Conservation (phyloP, 2,797 vertebrate species). For the Aphelocoma californica region DNA sequence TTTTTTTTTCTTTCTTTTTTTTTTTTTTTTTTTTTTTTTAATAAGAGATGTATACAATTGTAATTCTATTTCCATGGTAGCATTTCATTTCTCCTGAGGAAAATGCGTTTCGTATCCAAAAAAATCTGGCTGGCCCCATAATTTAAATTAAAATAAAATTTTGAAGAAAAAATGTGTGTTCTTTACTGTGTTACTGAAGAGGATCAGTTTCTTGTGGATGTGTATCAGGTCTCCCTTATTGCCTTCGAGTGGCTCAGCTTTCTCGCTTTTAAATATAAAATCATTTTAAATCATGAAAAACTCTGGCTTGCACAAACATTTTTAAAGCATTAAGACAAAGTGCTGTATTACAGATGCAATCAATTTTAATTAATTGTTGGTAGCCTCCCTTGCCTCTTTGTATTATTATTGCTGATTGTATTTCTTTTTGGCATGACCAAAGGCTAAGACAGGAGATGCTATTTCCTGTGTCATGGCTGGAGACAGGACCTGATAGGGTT, state of each 20-base stretch:
- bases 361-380: not conserved
- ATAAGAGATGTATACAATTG: slow-evolving; percentile 72
- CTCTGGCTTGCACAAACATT: not conserved
- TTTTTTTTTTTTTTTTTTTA: not conserved
- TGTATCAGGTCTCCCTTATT: not conserved
- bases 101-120: slow-evolving; percentile 75
- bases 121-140: slow-evolving; percentile 80
- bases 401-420: not conserved
- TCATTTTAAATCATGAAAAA: not conserved
- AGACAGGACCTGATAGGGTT: not conserved
- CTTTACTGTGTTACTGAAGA: slow-evolving; percentile 24
- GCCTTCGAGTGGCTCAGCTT: not conserved
- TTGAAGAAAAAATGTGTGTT: slow-evolving; percentile 77
- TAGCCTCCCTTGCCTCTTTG: not conserved
- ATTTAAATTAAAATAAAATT: slow-evolving; percentile 86
- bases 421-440: not conserved
- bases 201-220: not conserved
- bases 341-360: not conserved
- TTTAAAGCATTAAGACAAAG: not conserved
- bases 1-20: not conserved
- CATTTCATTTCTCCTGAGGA: slow-evolving; percentile 73
- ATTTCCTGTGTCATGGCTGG: rapidly evolving
- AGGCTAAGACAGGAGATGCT: not conserved
- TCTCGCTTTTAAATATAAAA: not conserved
- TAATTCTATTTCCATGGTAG: slow-evolving; percentile 68